Percentiles rank a stretch among this genome's conserved stretches.
Evolutionary conservation across 2,888 invertebrate genomes (phyloP).

Genomic region (Philereme transversata): DNA sequence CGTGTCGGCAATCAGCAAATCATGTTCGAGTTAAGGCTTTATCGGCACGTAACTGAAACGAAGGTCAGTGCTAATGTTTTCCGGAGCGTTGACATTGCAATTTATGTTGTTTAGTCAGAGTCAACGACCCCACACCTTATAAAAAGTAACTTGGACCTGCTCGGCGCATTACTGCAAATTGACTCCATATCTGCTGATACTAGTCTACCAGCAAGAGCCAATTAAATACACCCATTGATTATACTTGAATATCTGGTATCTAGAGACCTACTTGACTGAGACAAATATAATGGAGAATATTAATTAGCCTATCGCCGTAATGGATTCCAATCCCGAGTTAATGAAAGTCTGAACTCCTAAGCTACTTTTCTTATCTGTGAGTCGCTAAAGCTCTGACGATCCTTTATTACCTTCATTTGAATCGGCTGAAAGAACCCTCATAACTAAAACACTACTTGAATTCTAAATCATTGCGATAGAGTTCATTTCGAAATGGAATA

Average conservation of each 20-base stretch:
- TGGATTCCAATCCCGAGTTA: slow-evolving; percentile 15
- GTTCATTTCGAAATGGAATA: slow-evolving; percentile 11
- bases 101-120: slow-evolving; percentile 65
- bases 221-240: slow-evolving; percentile 31
- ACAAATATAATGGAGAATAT: slow-evolving; percentile 3
- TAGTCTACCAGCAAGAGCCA: slow-evolving; percentile 26
- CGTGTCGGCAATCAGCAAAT: slow-evolving; percentile 3
- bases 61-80: slow-evolving; percentile 51
- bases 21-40: slow-evolving; percentile 1
- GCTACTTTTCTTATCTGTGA: slow-evolving; percentile 12
- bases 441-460: slow-evolving; percentile 11
- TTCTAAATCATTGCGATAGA: slow-evolving; percentile 9
- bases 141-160: slow-evolving; percentile 76
- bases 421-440: slow-evolving; percentile 16
- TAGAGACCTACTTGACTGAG: slow-evolving; percentile 7
- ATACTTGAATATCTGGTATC: slow-evolving; percentile 27
- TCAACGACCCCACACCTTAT: slow-evolving; percentile 67
- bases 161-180: slow-evolving; percentile 73
- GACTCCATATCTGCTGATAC: slow-evolving; percentile 70
- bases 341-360: slow-evolving; percentile 17
- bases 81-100: slow-evolving; percentile 62
- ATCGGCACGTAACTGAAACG: slow-evolving; percentile 21
- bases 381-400: slow-evolving; percentile 11
- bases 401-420: slow-evolving; percentile 24
- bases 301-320: slow-evolving; percentile 1